Percentiles rank a stretch among this genome's conserved stretches.
Evolutionary conservation across 2,888 invertebrate genomes (phyloP).

Genomic region (Sisyra nigra): DNA sequence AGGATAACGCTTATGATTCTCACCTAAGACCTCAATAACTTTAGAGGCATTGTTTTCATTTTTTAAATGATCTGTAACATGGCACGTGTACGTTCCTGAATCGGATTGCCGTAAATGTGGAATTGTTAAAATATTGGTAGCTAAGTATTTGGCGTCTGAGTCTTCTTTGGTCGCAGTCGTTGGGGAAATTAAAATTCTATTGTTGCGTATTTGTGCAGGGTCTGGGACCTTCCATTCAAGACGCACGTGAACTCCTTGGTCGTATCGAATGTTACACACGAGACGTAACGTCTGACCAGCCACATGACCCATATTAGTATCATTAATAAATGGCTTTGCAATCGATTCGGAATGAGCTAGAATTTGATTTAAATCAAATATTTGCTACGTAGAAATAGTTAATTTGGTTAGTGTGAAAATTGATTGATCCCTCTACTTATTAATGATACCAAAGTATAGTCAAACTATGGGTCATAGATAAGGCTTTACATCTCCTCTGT

Average conservation of each 20-base stretch:
- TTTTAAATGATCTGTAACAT: slow-evolving; percentile 16
- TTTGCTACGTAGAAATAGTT: too few species aligned
- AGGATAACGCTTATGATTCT: slow-evolving; percentile 9
- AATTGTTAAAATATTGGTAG: neutral
- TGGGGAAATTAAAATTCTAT: slow-evolving; percentile 21
- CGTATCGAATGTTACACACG: neutral
- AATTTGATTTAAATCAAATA: slow-evolving; percentile 6
- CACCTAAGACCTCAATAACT: slow-evolving; percentile 15
- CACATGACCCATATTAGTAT: neutral
- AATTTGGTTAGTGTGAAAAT: too few species aligned
- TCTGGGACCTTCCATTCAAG: neutral
- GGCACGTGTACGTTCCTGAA: slow-evolving; percentile 16
- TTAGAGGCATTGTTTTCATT: slow-evolving; percentile 14
- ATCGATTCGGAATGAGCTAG: slow-evolving; percentile 11
- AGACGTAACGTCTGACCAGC: neutral
- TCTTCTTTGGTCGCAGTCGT: neutral
- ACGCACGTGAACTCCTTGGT: neutral
- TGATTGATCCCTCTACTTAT: too few species aligned
- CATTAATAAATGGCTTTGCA: slow-evolving; percentile 9
- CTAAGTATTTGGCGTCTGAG: neutral
- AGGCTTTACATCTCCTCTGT: too few species aligned
- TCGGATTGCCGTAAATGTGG: slow-evolving; percentile 11
- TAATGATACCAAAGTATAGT: too few species aligned
- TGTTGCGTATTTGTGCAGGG: slow-evolving; percentile 17
- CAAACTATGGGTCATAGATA: too few species aligned